Percentiles rank a stretch among this genome's conserved stretches.
phyloP scores from a whole-genome alignment of 2,888 invertebrate genomes.

The Tyria jacobaeae region DNA sequence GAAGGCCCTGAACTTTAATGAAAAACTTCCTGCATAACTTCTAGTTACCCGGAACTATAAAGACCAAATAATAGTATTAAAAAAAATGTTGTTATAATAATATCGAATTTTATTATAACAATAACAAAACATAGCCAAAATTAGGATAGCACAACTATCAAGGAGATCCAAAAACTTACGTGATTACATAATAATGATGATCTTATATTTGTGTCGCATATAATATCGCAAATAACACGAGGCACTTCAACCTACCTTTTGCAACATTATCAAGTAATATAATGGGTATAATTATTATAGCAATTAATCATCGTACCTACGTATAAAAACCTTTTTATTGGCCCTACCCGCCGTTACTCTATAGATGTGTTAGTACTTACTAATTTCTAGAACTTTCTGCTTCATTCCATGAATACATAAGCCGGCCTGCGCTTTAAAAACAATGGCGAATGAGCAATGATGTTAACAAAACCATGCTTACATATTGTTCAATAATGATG shows the following conservation, averaged over 20 bases:
- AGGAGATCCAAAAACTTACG: no score
- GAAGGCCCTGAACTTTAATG: not conserved
- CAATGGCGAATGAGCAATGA: constrained; percentile 1
- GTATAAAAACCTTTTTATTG: no score
- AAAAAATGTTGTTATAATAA: not conserved
- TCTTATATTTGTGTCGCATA: no score
- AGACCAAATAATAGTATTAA: no score
- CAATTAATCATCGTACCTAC: constrained; percentile 1
- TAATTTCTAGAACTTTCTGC: constrained; percentile 12
- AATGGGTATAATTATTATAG: constrained; percentile 1
- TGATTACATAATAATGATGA: no score
- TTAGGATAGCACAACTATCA: no score
- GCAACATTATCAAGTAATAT: not conserved
- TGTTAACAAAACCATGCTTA: not conserved
- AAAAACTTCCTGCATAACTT: not conserved
- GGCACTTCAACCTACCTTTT: not conserved
- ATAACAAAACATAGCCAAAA: not conserved
- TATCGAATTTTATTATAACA: not conserved
- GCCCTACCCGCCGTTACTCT: not conserved
- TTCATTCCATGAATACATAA: not conserved
- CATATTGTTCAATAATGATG: not conserved
- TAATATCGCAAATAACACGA: no score
- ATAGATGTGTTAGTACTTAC: constrained; percentile 2
- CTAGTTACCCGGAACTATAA: not conserved
- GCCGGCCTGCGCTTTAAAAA: not conserved